A percentile compares a stretch with the other conserved stretches of the same genome.
Conservation (phyloP, 1,140 invertebrate species). For the Ganaspis sp. region DNA sequence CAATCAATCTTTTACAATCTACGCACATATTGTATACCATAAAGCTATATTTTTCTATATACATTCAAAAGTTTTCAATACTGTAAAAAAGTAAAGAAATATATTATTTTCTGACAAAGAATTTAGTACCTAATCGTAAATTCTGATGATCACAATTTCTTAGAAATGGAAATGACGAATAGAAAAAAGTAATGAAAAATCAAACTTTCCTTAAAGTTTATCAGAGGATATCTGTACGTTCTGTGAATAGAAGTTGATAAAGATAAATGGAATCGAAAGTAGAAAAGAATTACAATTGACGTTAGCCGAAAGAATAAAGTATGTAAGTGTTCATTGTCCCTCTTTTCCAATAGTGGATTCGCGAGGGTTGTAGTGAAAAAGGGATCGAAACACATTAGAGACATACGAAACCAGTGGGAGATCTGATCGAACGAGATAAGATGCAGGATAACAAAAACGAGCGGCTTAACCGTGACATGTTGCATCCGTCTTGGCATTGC, state of each 20-base stretch:
- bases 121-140: too few species aligned
- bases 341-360: constrained; percentile 35
- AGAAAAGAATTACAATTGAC: constrained; percentile 57
- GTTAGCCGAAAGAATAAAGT: constrained; percentile 57
- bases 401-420: constrained; percentile 46
- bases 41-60: too few species aligned
- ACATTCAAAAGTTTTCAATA: too few species aligned
- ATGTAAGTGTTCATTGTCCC: constrained; percentile 40
- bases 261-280: constrained; percentile 52
- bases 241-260: neutral
- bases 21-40: too few species aligned
- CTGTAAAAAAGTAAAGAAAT: too few species aligned
- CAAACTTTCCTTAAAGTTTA: too few species aligned
- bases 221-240: neutral
- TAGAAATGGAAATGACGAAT: too few species aligned
- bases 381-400: constrained; percentile 45
- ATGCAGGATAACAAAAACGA: constrained; percentile 28
- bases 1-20: too few species aligned
- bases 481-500: constrained; percentile 42
- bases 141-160: too few species aligned
- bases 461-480: constrained; percentile 37
- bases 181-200: too few species aligned
- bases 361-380: constrained; percentile 37
- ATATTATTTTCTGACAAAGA: too few species aligned
- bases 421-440: constrained; percentile 38